These are phyloP conservation scores for Hermaeophaga mercurialis DNA, from an alignment of 2,888 invertebrate genomes.

Conservation along the genomic window DNA sequence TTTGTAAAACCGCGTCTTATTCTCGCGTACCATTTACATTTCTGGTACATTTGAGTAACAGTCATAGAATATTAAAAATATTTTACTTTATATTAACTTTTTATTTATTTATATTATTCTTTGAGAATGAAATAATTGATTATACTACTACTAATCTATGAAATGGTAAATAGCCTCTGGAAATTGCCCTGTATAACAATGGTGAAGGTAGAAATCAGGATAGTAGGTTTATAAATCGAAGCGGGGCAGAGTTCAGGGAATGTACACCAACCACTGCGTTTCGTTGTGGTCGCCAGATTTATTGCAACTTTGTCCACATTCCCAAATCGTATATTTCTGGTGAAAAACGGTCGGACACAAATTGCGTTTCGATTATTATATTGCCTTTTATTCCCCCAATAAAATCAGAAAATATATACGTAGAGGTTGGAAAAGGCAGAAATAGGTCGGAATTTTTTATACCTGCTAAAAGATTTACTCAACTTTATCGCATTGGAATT, in stretches of 20 bases:
- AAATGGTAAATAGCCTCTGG: neutral
- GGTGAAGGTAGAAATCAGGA: slow-evolving; percentile 8
- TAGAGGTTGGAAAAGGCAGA: neutral
- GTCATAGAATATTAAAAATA: too few relatives aligned
- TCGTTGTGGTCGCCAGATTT: slow-evolving; percentile 55
- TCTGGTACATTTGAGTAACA: too few relatives aligned
- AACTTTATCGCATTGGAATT: too few relatives aligned
- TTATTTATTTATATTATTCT: too few relatives aligned
- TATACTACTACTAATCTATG: too few relatives aligned
- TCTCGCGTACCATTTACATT: too few relatives aligned
- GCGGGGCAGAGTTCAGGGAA: slow-evolving; percentile 2
- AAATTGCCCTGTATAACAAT: neutral
- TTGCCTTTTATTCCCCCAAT: slow-evolving; percentile 30
- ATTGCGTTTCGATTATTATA: slow-evolving; percentile 37
- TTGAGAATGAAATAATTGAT: too few relatives aligned
- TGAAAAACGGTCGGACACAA: slow-evolving; percentile 40
- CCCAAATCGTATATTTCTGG: slow-evolving; percentile 36
- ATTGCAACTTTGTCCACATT: slow-evolving; percentile 51
- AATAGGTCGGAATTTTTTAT: neutral
- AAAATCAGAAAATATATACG: slow-evolving; percentile 19
- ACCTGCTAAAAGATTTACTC: neutral
- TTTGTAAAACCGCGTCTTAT: too few relatives aligned
- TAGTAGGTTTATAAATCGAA: slow-evolving; percentile 21
- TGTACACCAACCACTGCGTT: slow-evolving; percentile 48
- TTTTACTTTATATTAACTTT: too few relatives aligned